Base-by-base conservation (phyloP, 2,113 vertebrate species). In the Rhizomys pruinosus region DNA sequence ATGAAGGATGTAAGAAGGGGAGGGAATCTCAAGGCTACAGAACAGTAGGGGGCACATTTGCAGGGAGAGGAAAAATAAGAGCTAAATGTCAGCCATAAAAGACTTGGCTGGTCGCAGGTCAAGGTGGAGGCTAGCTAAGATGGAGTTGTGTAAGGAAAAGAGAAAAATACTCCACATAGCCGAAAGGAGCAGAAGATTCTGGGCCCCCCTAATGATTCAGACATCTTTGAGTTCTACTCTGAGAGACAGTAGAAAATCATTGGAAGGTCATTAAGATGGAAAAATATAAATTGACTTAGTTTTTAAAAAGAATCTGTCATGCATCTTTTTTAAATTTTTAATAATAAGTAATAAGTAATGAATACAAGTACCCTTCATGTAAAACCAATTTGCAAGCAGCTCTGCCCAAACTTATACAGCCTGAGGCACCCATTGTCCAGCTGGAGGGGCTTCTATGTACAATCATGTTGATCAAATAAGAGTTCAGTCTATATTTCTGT, bases 21-120 rank as follows among this genome's bases (percentile, higher is more conserved):
- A 0, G 0, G 79, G 5, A 23, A 13, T 7, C 5, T 79, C 55
- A 29, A 0, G 69, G 8, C 61, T 42, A 16, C 32, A 8, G 25
- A 29, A 34, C 22, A 27, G 10, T 8, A 4, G 11, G 10, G 9
- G 15, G 23, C 17, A 16, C 10, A 19, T 79, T 82, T 74, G 32
- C 32, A 87, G 12, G 16, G 69, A 39, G 1, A 25, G 13, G 5
- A 11, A 55, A 44, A 52, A 10, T 42, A 84, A 85, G 15, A 39
- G 19, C 34, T 44, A 63, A 55, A 42, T 23, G 16, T 69, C 27
- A 29, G 9, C 59, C 8, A 68, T 23, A 68, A 61, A 74, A 57
- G 29, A 85, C 5, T 4, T 39, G 55, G 39, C 15, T 72, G 27
- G 11, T 16, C 73, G 3, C 23, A 55, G 22, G 39, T 92, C 29